Evolutionary conservation across 1,140 invertebrate genomes (phyloP).

Genomic region (Thaumatotibia leucotreta): DNA sequence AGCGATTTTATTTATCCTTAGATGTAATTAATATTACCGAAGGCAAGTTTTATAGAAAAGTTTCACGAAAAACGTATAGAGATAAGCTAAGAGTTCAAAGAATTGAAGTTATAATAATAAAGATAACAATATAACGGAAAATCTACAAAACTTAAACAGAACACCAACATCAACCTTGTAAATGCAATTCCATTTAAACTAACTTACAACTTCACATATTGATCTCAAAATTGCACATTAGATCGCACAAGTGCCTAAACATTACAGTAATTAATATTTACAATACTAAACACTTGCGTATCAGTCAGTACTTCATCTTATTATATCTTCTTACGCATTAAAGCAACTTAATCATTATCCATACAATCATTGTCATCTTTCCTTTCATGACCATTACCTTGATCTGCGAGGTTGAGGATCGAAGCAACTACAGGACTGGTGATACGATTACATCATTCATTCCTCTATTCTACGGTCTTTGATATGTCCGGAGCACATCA

Average conservation of each 20-base stretch:
- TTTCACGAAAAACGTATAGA: constrained; percentile 28
- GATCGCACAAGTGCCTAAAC: constrained; percentile 54
- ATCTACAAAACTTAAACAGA: neutral
- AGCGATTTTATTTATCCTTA: constrained; percentile 36
- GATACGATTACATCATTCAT: constrained; percentile 13
- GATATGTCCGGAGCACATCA: constrained; percentile 16
- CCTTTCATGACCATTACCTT: neutral
- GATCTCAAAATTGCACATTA: constrained; percentile 33
- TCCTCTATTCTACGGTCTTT: constrained; percentile 13
- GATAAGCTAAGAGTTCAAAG: neutral
- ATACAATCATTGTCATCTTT: constrained; percentile 16
- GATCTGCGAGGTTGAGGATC: constrained; percentile 19
- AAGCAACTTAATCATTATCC: constrained; percentile 20
- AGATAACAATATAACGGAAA: neutral
- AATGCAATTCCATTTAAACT: constrained; percentile 46
- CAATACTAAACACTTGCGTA: constrained; percentile 59
- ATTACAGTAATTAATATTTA: constrained; percentile 63
- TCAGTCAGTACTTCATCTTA: constrained; percentile 57
- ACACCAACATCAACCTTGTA: constrained; percentile 14
- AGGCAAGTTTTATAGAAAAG: constrained; percentile 48
- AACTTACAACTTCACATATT: constrained; percentile 24
- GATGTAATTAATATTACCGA: constrained; percentile 41
- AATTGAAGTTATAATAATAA: neutral
- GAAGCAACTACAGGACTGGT: constrained; percentile 18
- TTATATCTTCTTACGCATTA: constrained; percentile 25